phyloP scores from a whole-genome alignment of 2,797 vertebrate genomes.

The Potorous gilbertii region DNA sequence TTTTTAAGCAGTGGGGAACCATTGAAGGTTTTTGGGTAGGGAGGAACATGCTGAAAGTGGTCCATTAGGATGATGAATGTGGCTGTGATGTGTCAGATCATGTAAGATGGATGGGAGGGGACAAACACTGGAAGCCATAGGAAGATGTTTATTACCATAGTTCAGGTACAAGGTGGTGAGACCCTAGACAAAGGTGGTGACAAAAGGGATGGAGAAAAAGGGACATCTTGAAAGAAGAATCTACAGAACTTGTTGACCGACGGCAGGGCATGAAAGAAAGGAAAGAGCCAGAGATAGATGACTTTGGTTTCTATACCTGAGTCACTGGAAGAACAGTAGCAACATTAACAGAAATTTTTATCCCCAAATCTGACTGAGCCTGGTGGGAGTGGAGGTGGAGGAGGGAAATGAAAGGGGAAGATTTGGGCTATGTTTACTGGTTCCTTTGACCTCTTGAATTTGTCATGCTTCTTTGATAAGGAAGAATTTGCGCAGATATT shows the following conservation, averaged over 20 bases:
- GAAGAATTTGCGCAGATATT: not conserved
- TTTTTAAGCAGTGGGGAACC: constrained; percentile 34
- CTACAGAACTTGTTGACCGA: not conserved
- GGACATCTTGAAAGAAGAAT: not conserved
- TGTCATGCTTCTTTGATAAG: not conserved
- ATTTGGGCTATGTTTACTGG: not conserved
- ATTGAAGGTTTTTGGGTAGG: constrained; percentile 62
- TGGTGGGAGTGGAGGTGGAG: not conserved
- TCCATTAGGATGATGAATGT: constrained; percentile 58
- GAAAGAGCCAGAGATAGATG: not conserved
- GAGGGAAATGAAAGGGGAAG: not conserved
- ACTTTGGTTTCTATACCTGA: constrained; percentile 5
- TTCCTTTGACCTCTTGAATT: not conserved
- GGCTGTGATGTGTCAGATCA: constrained; percentile 33
- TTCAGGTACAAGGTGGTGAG: not conserved
- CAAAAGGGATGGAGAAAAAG: not conserved
- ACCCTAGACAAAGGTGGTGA: not conserved
- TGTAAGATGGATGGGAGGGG: constrained; percentile 11
- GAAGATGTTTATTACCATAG: not conserved
- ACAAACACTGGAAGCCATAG: not conserved
- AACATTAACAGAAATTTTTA: not conserved
- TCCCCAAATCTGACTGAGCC: not conserved
- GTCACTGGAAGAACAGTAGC: not conserved
- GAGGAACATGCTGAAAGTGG: constrained; percentile 51
- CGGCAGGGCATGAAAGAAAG: not conserved